Evolutionary conservation across 2,797 vertebrate species (phyloP).

Genomic region (Arnoldichthys spilopterus): DNA sequence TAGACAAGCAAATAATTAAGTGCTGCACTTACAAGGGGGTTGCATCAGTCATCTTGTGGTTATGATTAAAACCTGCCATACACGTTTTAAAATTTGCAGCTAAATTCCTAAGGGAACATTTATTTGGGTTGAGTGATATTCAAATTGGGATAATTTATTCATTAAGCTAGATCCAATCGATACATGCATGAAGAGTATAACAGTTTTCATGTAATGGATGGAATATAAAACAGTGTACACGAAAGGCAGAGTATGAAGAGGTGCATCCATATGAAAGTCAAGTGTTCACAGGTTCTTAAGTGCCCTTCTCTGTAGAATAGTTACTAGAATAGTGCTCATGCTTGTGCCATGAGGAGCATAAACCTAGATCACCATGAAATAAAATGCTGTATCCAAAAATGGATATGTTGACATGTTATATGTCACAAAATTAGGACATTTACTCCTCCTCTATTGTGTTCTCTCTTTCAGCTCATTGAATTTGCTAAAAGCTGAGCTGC

Average conservation of each 20-base stretch:
- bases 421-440: no score
- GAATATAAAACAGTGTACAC: conserved; percentile 48
- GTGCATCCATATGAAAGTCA: neutral
- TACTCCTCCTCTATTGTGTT: no score
- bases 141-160: conserved; percentile 46
- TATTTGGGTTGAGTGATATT: conserved; percentile 37
- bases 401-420: no score
- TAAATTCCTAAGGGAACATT: conserved; percentile 3
- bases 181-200: conserved; percentile 42
- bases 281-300: neutral
- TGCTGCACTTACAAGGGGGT: neutral
- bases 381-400: no score
- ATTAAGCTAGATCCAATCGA: conserved; percentile 47
- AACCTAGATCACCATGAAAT: no score
- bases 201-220: conserved; percentile 1
- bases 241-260: neutral
- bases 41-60: conserved; percentile 16
- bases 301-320: neutral
- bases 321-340: no score
- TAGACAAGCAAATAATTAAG: neutral
- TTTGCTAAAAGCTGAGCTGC: no score
- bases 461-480: no score
- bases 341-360: no score
- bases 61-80: neutral
- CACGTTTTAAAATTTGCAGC: conserved; percentile 16